These are phyloP conservation scores for Eulithis testata DNA, from an alignment of 2,888 invertebrate genomes.

Conservation along the genomic window DNA sequence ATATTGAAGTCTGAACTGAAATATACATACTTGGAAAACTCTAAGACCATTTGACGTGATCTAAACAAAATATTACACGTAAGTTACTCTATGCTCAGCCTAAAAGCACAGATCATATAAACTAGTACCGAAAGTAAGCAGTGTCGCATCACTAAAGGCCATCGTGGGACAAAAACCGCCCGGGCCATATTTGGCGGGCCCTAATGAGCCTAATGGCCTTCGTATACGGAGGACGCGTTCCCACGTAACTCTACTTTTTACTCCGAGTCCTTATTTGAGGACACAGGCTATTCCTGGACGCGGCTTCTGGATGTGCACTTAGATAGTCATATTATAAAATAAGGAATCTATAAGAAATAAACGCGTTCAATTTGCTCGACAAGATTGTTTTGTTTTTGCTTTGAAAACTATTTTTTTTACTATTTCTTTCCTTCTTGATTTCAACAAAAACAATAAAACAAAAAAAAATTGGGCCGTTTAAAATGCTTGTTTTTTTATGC, in stretches of 20 bases:
- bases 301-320: slow-evolving; percentile 14
- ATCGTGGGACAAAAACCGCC: slow-evolving; percentile 44
- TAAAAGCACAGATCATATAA: too few relatives aligned
- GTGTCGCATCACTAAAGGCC: slow-evolving; percentile 27
- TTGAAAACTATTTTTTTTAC: too few relatives aligned
- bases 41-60: too few relatives aligned
- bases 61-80: too few relatives aligned
- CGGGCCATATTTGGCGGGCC: slow-evolving; percentile 63
- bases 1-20: too few relatives aligned
- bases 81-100: neutral
- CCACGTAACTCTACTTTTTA: slow-evolving; percentile 58
- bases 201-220: slow-evolving; percentile 68
- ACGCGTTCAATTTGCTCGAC: neutral
- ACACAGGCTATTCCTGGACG: slow-evolving; percentile 46
- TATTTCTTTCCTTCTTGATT: too few relatives aligned
- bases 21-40: too few relatives aligned
- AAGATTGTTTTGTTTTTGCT: too few relatives aligned
- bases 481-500: too few relatives aligned
- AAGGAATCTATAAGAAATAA: slow-evolving; percentile 4
- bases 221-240: slow-evolving; percentile 57
- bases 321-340: slow-evolving; percentile 16
- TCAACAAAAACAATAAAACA: too few relatives aligned
- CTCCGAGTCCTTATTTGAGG: slow-evolving; percentile 50
- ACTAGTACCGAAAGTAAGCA: neutral
- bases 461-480: too few relatives aligned